These are phyloP conservation scores for Nicator chloris DNA, from an alignment of 2,113 vertebrate species.

Conservation along the genomic window DNA sequence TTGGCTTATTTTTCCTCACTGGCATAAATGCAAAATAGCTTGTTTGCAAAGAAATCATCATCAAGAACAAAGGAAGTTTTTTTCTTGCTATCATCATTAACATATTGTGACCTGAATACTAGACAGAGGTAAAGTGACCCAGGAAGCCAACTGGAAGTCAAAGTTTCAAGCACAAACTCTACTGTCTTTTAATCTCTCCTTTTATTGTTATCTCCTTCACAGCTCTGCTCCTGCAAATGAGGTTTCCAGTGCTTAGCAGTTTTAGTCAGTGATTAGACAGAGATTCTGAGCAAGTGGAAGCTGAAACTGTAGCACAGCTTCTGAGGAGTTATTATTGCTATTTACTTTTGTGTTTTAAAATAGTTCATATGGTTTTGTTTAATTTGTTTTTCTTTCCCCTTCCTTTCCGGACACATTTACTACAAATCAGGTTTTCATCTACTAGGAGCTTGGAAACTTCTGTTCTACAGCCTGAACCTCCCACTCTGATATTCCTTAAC, in stretches of 20 bases:
- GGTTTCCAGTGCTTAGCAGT: not conserved
- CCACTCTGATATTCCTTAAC: not conserved
- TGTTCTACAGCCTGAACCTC: not conserved
- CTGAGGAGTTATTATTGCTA: not conserved
- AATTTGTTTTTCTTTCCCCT: not conserved
- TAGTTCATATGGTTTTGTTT: not conserved
- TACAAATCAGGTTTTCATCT: not conserved
- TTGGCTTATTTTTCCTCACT: not conserved
- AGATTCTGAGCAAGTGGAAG: not conserved
- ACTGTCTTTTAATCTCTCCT: not conserved
- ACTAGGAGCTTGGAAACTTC: not conserved
- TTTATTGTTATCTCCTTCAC: not conserved
- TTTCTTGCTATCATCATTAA: not conserved
- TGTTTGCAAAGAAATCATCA: not conserved
- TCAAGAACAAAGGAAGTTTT: not conserved
- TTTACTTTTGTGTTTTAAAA: not conserved
- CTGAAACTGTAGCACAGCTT: not conserved
- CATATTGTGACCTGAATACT: not conserved
- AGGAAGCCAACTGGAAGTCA: not conserved
- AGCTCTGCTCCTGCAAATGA: not conserved
- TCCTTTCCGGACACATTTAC: not conserved
- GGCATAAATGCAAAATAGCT: not conserved
- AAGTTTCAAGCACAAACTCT: not conserved
- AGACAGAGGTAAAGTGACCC: not conserved
- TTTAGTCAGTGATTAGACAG: not conserved